Base-by-base conservation (phyloP, 2,113 vertebrate species). In the Plestiodon gilberti region DNA sequence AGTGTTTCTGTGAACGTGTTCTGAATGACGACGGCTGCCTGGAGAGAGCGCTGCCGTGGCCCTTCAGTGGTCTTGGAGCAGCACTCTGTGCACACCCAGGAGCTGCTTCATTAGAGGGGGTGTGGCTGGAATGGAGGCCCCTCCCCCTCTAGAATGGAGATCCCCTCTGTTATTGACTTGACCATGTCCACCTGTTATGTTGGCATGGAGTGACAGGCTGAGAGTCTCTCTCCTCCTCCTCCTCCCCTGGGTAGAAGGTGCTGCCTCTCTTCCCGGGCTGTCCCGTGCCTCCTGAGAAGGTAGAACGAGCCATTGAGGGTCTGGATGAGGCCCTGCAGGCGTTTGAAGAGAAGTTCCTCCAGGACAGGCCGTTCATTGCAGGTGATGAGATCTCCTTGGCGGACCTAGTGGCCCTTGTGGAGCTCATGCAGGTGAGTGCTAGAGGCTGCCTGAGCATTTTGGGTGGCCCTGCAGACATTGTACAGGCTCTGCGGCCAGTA, bases 381-480 rank as follows among this genome's bases (percentile, higher is more conserved):
- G 98, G 98, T 6, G 87, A 95, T 0, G 90, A 97, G 84, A 95
- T 99, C 89, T 98, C 98, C 55, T 85, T 98, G 95, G 98, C 98
- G 0, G 98, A 99, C 38, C 89, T 99, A 89, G 96, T 98, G 79
- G 98, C 98, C 17, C 35, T 98, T 65, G 97, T 97, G 1, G 98
- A 99, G 91, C 86, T 99, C 89, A 98, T 98, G 96, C 99, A 99
- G 97, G 98, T 99, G 94, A 83, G 81, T 80, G 30, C 10, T 30
- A 43, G 52, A 43, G 13, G 22, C 5, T 20, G 20, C n/a, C 5
- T 35, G 33, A 4, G 15, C 48, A 67, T 67, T 69, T n/a, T 69
- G 20, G 30, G 17, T 22, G 20, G 20, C 3, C 6, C 38, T 35
- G n/a, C 3, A 33, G 7, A 1, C 2, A 2, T 17, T 15, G 2